A percentile compares a stretch with the other conserved stretches of the same genome.
Conservation (phyloP, 2,888 invertebrate genomes). For the Mesodorylaimus sp. region DNA sequence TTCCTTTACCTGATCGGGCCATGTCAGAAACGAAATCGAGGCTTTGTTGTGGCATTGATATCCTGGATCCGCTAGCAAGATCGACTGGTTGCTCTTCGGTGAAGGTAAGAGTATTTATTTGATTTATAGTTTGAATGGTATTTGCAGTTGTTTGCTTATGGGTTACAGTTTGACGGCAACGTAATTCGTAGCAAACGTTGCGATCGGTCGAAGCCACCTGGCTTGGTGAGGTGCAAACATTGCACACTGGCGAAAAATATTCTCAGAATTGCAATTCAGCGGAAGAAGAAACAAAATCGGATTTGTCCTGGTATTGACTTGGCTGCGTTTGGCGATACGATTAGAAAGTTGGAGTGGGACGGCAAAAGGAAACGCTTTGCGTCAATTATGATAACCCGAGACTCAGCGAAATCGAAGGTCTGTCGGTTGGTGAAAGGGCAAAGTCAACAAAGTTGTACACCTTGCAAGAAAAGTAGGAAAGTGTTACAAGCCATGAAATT, state of each 20-base stretch:
- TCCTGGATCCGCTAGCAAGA: too few relatives aligned
- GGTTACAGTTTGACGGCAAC: not conserved
- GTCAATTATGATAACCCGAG: not conserved
- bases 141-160: not conserved
- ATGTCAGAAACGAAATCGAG: not conserved
- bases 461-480: not conserved
- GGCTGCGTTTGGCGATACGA: not conserved
- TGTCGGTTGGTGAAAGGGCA: not conserved
- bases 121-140: not conserved
- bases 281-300: too few relatives aligned
- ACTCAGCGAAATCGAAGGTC: not conserved
- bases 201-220: not conserved
- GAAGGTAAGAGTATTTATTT: too few relatives aligned
- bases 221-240: not conserved
- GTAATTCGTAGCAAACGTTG: not conserved
- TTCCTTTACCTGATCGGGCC: not conserved
- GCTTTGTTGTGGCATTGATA: too few relatives aligned
- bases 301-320: not conserved
- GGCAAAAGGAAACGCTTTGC: not conserved
- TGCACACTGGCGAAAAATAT: too few relatives aligned
- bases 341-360: not conserved
- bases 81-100: too few relatives aligned
- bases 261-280: too few relatives aligned
- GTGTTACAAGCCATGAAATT: not conserved
- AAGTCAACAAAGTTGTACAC: not conserved